Evolutionary conservation across 2,797 vertebrate genomes (phyloP).

Genomic region (Eupleurogrammus muticus): DNA sequence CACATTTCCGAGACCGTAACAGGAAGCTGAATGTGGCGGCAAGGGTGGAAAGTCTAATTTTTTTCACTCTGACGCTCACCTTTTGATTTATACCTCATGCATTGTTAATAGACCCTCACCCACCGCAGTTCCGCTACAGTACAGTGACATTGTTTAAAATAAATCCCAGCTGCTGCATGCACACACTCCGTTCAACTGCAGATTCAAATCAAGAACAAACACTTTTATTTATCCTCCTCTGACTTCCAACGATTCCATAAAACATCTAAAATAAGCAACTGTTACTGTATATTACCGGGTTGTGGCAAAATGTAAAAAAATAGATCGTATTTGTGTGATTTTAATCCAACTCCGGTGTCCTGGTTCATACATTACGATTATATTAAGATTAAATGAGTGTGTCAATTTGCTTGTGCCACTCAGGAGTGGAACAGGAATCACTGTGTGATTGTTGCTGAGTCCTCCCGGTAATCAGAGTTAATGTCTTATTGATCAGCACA

Average conservation of each 20-base stretch:
- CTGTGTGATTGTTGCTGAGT: conserved; percentile 5
- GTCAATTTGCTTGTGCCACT: conserved; percentile 1
- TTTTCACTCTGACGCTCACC: conserved; percentile 43
- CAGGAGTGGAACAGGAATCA: background rate
- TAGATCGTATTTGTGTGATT: conserved; percentile 33
- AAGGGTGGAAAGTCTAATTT: conserved; percentile 26
- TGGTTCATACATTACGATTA: background rate
- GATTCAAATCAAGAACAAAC: conserved; percentile 39
- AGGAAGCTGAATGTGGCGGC: conserved; percentile 27
- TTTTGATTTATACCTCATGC: conserved; percentile 68
- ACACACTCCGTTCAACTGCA: conserved; percentile 8
- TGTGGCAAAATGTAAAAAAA: background rate
- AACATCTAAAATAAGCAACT: conserved; percentile 9
- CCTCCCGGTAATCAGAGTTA: background rate
- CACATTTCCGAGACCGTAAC: conserved; percentile 49
- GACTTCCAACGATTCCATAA: conserved; percentile 16
- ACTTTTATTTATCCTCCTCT: conserved; percentile 30
- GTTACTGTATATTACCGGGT: conserved; percentile 33
- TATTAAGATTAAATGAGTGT: conserved; percentile 24
- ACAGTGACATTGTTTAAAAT: conserved; percentile 36
- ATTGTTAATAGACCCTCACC: conserved; percentile 59
- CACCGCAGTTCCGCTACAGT: conserved; percentile 18
- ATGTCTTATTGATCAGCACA: background rate
- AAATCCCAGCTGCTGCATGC: conserved; percentile 30
- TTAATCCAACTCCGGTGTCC: conserved; percentile 10